A percentile compares a stretch with the other conserved stretches of the same genome.
Evolutionary conservation across 2,113 vertebrate genomes (phyloP).

Genomic region (Pantherophis guttatus): DNA sequence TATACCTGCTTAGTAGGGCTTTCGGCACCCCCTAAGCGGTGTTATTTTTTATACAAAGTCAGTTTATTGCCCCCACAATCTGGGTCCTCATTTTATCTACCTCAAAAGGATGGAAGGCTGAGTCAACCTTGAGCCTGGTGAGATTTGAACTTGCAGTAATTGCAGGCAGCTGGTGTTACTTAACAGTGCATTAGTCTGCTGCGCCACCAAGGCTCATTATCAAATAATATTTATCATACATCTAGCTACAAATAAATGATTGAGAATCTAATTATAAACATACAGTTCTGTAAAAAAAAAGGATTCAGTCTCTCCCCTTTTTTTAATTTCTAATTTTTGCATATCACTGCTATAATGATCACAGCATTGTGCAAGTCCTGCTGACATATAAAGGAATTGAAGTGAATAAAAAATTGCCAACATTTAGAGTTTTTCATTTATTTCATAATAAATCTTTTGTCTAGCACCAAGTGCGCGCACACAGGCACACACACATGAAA

Average conservation of each 20-base stretch:
- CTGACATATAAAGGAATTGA: neutral
- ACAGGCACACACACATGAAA: neutral
- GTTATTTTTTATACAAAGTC: too few species aligned
- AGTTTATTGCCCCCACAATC: too few species aligned
- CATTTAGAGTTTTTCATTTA: neutral
- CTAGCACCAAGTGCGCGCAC: too few species aligned
- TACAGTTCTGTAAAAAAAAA: neutral
- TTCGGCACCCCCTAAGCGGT: too few species aligned
- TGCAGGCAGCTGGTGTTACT: too few species aligned
- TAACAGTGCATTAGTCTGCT: too few species aligned
- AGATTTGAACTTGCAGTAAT: too few species aligned
- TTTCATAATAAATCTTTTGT: neutral
- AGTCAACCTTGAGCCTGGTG: too few species aligned
- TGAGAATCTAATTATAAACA: neutral
- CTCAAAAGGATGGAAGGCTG: too few species aligned
- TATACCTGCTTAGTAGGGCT: too few species aligned
- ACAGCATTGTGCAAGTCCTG: neutral
- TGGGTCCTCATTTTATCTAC: too few species aligned
- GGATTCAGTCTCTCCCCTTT: neutral
- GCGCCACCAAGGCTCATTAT: too few species aligned
- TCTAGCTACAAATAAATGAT: constrained; percentile 18
- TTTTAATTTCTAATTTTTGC: neutral
- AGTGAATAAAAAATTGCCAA: neutral
- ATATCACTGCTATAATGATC: neutral
- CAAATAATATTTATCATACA: constrained; percentile 1